Evolutionary conservation across 2,113 vertebrate species (phyloP).

Genomic region (Recurvirostra avosetta): DNA sequence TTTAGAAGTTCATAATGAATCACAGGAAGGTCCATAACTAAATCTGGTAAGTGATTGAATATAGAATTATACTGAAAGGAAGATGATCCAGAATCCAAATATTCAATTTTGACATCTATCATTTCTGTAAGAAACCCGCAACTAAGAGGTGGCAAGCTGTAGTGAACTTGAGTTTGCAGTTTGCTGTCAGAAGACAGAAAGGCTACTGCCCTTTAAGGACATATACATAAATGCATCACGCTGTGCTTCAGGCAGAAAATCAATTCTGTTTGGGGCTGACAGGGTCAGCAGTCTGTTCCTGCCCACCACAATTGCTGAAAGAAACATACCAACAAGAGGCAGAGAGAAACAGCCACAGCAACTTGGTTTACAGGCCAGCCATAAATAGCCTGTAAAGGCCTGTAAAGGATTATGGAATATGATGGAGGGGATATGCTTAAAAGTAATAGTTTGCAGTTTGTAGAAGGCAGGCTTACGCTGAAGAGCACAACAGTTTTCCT

Average conservation of each 20-base stretch:
- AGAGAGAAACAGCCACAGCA: background rate
- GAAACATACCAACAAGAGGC: background rate
- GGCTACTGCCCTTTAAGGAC: background rate
- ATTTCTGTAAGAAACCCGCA: background rate
- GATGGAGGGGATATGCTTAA: background rate
- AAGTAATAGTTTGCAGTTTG: background rate
- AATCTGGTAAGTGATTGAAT: background rate
- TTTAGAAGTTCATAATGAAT: background rate
- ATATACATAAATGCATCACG: rapidly evolving
- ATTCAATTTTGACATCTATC: background rate
- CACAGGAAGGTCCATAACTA: background rate
- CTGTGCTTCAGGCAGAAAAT: background rate
- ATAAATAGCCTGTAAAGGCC: background rate
- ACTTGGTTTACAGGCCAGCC: background rate
- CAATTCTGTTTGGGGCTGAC: background rate
- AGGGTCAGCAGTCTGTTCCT: background rate
- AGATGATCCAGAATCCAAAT: background rate
- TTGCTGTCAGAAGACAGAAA: background rate
- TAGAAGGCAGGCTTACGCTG: background rate
- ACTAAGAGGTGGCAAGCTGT: background rate
- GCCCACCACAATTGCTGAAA: background rate
- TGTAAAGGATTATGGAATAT: background rate
- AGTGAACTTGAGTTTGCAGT: background rate
- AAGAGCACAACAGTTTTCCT: background rate
- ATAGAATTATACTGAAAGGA: background rate